Conservation (phyloP, 2,888 invertebrate species). For the Allolobophora icterica region DNA sequence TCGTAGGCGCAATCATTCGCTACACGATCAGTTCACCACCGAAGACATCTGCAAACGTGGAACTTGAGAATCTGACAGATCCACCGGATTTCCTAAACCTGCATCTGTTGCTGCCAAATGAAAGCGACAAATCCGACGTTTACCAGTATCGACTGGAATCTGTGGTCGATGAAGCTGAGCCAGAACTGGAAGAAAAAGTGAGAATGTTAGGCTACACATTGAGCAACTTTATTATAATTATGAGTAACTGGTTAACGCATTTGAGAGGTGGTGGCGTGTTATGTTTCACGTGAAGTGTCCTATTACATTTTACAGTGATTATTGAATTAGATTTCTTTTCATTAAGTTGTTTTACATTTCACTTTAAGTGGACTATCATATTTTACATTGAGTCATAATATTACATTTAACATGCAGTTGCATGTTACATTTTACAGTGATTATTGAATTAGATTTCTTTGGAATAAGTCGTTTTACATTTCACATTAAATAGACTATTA, state of each 20-base stretch:
- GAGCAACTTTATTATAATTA: too few species aligned
- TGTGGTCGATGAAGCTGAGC: not conserved
- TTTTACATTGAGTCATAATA: not conserved
- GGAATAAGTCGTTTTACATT: not conserved
- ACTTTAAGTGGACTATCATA: not conserved
- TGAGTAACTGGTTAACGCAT: too few species aligned
- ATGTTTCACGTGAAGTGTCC: too few species aligned
- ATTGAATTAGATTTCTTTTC: too few species aligned
- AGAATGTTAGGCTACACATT: not conserved
- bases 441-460: too few species aligned
- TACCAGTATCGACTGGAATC: slow-evolving; percentile 12
- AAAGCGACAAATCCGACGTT: not conserved
- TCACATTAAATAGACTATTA: not conserved
- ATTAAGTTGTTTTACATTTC: not conserved
- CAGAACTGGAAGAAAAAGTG: slow-evolving; percentile 35
- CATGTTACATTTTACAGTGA: too few species aligned
- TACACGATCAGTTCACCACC: slow-evolving; percentile 14
- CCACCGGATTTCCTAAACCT: not conserved
- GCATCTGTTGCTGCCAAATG: not conserved
- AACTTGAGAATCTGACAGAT: not conserved
- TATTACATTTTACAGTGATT: too few species aligned
- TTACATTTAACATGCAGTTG: too few species aligned
- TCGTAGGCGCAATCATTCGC: slow-evolving; percentile 36
- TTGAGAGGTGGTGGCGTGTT: too few species aligned
- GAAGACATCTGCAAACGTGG: not conserved